Evolutionary conservation across 2,888 invertebrate genomes (phyloP).

Genomic region (Caenorhabditis sp.): DNA sequence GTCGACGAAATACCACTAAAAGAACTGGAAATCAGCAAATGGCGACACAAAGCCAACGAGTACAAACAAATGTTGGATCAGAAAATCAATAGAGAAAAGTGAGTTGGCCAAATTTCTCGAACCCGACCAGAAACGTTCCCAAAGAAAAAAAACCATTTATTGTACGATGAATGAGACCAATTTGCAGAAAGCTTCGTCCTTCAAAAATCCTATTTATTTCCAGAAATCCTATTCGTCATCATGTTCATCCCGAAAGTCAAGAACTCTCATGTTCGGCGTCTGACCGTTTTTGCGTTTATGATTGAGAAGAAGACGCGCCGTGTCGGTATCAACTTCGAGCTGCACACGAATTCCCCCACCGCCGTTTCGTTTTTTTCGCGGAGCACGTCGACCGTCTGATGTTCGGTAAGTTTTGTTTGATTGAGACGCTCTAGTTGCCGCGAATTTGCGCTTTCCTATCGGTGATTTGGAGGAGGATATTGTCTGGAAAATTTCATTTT

Average conservation of each 20-base stretch:
- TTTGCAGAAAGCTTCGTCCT: conserved; percentile 1
- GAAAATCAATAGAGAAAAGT: conserved; percentile 79
- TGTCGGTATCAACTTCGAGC: conserved; percentile 37
- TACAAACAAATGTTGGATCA: conserved; percentile 80
- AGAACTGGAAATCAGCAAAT: conserved; percentile 76
- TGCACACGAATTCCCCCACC: conserved; percentile 34
- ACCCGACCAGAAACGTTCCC: too few relatives aligned
- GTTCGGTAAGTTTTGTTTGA: conserved; percentile 20
- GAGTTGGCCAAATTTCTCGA: too few relatives aligned
- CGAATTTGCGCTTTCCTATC: conserved; percentile 29
- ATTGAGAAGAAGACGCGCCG: conserved; percentile 31
- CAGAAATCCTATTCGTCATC: not conserved
- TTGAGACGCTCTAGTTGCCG: not conserved
- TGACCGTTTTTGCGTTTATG: conserved; percentile 30
- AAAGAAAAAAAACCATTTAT: not conserved
- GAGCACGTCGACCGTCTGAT: conserved; percentile 14
- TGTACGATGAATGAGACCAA: not conserved
- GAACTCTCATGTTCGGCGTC: conserved; percentile 19
- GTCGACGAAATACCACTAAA: conserved; percentile 63
- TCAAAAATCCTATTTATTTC: not conserved
- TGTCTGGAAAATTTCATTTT: not conserved
- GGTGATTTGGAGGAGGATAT: conserved; percentile 20
- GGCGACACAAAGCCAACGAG: conserved; percentile 87
- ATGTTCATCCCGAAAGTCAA: conserved; percentile 23
- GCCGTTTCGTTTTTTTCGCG: conserved; percentile 4